Base-by-base conservation (phyloP, 2,888 invertebrate species). In the Cataglyphis albicans region DNA sequence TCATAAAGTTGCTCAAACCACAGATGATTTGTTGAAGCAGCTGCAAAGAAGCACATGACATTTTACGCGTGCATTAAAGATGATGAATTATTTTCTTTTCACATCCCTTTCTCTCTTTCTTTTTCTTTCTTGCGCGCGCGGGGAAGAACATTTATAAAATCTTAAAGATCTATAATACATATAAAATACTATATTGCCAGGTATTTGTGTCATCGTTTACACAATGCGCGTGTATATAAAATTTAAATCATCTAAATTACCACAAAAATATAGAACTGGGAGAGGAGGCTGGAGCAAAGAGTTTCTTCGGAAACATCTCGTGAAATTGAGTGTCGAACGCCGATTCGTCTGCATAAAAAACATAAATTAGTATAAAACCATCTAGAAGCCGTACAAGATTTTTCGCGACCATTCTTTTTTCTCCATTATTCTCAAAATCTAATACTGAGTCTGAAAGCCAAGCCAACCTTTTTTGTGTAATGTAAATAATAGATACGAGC, bases 361-460 rank as follows among this genome's bases (percentile, higher is more conserved):
- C 68, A 83, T 82, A 89, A 83, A 87, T 68, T 80, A 82, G 76
- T 85, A 65, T 83, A 86, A 86, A 88, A 86, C 81, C 63, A 82
- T 86, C 78, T 80, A 76, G 83, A 88, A 82, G 85, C 74, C 74
- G 82, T 85, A 44, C 55, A 85, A 87, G 32, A 74, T 85, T 52
- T 52, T n/a, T n/a, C n/a, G 18, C 25, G 64, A 86, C 78, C 83
- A 85, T 86, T 83, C 70, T 84, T 83, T 81, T 85, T 81, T 48
- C 67, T 87, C 9, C 57, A 57, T 44, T 59, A 25, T 59, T 83
- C 68, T 81, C 78, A 67, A 85, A 73, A 84, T 87, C 75, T 93
- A 92, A 92, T 92, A 92, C 92, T 92, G 93, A 90, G 90, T 92
- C 88, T 91, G 93, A 91, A 92, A 92, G 91, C 92, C 91, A 91